Evolutionary conservation across 2,888 invertebrate genomes (phyloP).

Genomic region (Leptinotarsa juncta): DNA sequence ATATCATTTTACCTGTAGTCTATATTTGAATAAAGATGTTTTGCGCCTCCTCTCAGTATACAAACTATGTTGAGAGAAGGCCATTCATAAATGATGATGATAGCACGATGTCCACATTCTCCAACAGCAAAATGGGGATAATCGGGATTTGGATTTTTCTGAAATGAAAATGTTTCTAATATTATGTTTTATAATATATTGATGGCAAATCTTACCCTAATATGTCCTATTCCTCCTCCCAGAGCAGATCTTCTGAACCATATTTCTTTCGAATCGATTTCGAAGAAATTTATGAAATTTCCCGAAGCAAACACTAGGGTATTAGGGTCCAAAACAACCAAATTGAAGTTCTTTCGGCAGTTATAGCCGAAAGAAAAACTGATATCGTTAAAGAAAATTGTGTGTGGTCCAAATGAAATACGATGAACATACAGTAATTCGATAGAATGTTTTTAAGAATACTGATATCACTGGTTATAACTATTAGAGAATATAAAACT

Average conservation of each 20-base stretch:
- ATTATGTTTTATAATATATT: not conserved
- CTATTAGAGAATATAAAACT: too few relatives aligned
- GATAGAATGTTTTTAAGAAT: too few relatives aligned
- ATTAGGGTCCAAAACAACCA: slow-evolving; percentile 80
- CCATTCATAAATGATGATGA: slow-evolving; percentile 86
- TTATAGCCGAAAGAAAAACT: slow-evolving; percentile 91
- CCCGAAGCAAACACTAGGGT: slow-evolving; percentile 85
- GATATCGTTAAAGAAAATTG: slow-evolving; percentile 47
- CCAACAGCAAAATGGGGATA: slow-evolving; percentile 83
- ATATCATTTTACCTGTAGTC: slow-evolving; percentile 73
- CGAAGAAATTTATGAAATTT: slow-evolving; percentile 82
- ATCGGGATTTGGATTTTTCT: slow-evolving; percentile 74
- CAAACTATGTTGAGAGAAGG: slow-evolving; percentile 81
- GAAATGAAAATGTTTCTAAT: slow-evolving; percentile 42
- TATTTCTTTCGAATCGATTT: slow-evolving; percentile 74
- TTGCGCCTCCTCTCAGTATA: slow-evolving; percentile 82
- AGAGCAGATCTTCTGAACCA: slow-evolving; percentile 80
- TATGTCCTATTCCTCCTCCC: slow-evolving; percentile 85
- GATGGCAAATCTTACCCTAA: slow-evolving; percentile 69
- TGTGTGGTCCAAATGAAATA: slow-evolving; percentile 1
- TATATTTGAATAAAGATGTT: slow-evolving; percentile 77
- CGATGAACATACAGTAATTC: too few relatives aligned
- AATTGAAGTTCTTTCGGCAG: slow-evolving; percentile 82
- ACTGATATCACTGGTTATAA: too few relatives aligned
- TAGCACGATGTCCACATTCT: slow-evolving; percentile 80